phyloP scores from a whole-genome alignment of 2,113 vertebrate species.

The Mastomys natalensis region DNA sequence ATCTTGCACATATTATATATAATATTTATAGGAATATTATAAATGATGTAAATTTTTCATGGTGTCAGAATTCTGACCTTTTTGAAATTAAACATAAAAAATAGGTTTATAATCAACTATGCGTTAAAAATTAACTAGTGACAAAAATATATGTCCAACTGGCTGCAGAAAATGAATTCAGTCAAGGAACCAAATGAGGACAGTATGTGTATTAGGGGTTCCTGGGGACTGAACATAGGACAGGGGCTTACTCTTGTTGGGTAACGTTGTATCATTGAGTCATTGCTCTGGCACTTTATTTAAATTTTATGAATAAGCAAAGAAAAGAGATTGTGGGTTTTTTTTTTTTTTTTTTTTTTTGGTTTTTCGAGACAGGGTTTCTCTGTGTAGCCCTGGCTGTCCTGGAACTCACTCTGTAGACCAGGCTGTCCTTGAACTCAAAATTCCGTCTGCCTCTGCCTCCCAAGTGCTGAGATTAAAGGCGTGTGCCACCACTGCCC shows the following conservation, averaged over 20 bases:
- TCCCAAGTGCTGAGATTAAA: too few species aligned
- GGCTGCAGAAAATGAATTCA: neutral
- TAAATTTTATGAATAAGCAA: constrained; percentile 16
- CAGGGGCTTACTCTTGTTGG: neutral
- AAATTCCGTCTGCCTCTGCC: too few species aligned
- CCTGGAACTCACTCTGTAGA: too few species aligned
- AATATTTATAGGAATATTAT: neutral
- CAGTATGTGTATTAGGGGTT: neutral
- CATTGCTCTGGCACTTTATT: neutral
- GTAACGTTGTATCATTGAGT: too few species aligned
- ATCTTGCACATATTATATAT: neutral
- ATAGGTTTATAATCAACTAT: neutral
- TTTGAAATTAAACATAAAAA: neutral
- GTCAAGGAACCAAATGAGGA: neutral
- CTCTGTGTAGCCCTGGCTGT: too few species aligned
- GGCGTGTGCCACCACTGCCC: too few species aligned
- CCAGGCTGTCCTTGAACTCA: too few species aligned
- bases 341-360: too few species aligned
- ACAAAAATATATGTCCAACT: neutral
- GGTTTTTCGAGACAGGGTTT: too few species aligned
- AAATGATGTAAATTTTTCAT: neutral
- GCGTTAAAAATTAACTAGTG: neutral
- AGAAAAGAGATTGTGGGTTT: neutral
- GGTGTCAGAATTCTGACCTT: neutral
- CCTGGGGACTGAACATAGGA: neutral